Evolutionary conservation across 2,113 vertebrate species (phyloP), one percentile per base, ranked within the genome.

Genomic region (Siniperca chuatsi): DNA sequence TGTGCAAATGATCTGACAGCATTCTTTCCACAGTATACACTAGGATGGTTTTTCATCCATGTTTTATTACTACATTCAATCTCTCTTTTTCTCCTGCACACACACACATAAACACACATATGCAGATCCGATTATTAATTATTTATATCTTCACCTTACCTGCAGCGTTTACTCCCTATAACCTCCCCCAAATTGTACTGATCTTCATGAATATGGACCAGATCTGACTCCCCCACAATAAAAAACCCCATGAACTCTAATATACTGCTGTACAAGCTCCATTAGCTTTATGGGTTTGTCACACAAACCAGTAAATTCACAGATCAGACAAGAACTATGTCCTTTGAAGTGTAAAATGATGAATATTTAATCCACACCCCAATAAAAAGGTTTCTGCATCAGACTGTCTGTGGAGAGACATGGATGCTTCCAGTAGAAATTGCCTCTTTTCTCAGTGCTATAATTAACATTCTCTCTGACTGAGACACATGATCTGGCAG

Each of bases 51-150:
- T 35, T 57, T 75, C 61, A 78, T 62, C 25, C 33, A 58, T 80
- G 12, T 64, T 66, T 77, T 33, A 75, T 57, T 8, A 23, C 25
- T 61, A 25, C 46, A 64, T 29, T 76, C 29, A 29, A 40, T 23
- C 4, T 61, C 37, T 70, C n/a, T 61, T 64, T 73, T 60, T 83
- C 72, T 82, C 89, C 83, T 85, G 61, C 72, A 50, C 6, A 29
- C 75, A 64, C 58, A 55, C 25, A 37, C 62, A 15, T 64, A 68
- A 57, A 84, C 58, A 54, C 16, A 73, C 35, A 37, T 68, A 89
- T 92, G 90, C 86, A 91, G 64, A 92, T 90, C 12, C 76, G 42
- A 71, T 76, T 42, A 78, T 91, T 74, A 89, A 90, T 89, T 71
- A 90, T 94, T 82, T 62, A 90, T 79, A 64, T 78, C 64, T 62